phyloP scores from a whole-genome alignment of 2,113 vertebrate genomes.

The Vicugna pacos region DNA sequence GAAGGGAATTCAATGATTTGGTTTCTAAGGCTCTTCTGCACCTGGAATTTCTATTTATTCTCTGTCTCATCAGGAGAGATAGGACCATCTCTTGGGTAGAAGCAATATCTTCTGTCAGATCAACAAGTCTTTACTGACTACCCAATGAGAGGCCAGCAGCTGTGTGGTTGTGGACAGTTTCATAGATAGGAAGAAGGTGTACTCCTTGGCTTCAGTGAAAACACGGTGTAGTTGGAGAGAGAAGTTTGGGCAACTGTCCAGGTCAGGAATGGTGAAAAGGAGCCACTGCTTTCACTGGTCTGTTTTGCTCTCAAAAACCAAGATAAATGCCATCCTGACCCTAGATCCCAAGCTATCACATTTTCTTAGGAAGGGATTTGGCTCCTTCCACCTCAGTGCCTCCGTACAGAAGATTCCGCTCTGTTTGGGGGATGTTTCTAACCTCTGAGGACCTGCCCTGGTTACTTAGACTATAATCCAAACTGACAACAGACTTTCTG shows the following conservation, averaged over 20 bases:
- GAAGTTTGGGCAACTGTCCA: background rate
- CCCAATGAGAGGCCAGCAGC: background rate
- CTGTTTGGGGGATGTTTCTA: conserved; percentile 61
- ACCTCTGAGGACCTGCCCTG: conserved; percentile 67
- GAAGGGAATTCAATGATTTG: background rate
- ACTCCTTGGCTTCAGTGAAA: background rate
- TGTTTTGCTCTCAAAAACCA: background rate
- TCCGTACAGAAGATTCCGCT: conserved; percentile 6
- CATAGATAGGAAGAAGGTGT: background rate
- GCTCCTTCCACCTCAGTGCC: conserved; percentile 47
- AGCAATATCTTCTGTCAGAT: background rate
- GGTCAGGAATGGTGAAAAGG: background rate
- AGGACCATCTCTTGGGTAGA: background rate
- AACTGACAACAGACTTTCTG: conserved; percentile 73
- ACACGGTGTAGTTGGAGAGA: background rate
- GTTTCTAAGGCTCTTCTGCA: background rate
- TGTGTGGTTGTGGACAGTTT: background rate
- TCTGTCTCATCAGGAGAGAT: background rate
- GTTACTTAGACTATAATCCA: conserved; percentile 73
- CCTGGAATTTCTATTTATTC: conserved; percentile 16
- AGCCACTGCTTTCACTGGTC: background rate
- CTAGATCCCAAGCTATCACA: background rate
- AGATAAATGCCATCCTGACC: conserved; percentile 35
- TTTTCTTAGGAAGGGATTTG: conserved; percentile 33
- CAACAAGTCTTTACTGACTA: background rate